Base-by-base conservation (phyloP, 2,113 vertebrate genomes). In the Nannospalax galili region DNA sequence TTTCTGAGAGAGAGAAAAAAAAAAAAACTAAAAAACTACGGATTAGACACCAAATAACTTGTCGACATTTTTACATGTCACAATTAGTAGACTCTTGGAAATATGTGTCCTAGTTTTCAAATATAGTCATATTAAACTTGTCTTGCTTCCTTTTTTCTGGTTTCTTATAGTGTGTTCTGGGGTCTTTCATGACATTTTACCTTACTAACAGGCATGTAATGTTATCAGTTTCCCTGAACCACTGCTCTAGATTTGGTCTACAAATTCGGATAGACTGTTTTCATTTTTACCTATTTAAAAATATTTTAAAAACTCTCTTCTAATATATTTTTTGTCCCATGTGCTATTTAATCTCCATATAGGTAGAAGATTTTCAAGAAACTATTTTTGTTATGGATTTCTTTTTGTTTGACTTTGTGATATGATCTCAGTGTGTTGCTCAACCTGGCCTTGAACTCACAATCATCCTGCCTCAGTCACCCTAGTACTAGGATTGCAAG, bases 211-310 rank as follows among this genome's bases (percentile, higher is more conserved):
- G 58, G 17, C 8, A 17, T 81, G 58, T 56, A 74, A 16, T 91
- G 32, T 30, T 81, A 74, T 88, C 30, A 32, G 26, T 60, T 82
- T 45, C 20, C 48, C 69, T 16, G 2, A 75, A 75, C 37, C 26
- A 45, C 64, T 52, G 9, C 60, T 62, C 69, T 52, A 77, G 4
- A 26, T 62, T 4, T n/a, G 81, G 37, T 32, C 52, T 22, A 48
- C 9, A 88, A 75, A 84, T 70, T 88, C 60, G 60, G 70, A 58
- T 75, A 69, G 7, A 69, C 19, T 70, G 32, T 82, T 81, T 92
- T 88, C 20, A 84, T 88, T 88, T 88, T 94, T 30, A 77, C n/a
- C 67, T 7, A 78, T 78, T 90, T 45, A 24, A 19, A 85, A 70
- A 78, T 70, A 62, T 32, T 70, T 90, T 60, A n/a, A 32, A 90